phyloP scores from a whole-genome alignment of 2,888 invertebrate genomes.

The Sabatieria punctata region DNA sequence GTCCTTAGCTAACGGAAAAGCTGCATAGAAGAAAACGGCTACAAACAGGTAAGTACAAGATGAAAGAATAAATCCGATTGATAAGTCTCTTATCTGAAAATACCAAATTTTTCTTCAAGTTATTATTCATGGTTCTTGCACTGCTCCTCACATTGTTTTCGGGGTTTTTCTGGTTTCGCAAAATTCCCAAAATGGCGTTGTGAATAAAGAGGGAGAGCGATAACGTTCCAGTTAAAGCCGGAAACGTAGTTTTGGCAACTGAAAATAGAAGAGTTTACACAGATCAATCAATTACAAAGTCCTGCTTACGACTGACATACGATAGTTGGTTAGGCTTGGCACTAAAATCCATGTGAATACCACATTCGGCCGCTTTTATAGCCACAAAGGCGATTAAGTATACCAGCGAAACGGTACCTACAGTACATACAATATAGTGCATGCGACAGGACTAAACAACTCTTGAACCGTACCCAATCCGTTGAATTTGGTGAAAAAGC shows the following conservation, averaged over 20 bases:
- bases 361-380: slow-evolving; percentile 56
- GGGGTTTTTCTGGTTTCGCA: slow-evolving; percentile 61
- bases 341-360: slow-evolving; percentile 47
- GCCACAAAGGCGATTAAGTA: slow-evolving; percentile 60
- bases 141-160: slow-evolving; percentile 65
- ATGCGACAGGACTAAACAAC: not conserved
- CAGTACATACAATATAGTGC: slow-evolving; percentile 19
- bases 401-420: slow-evolving; percentile 63
- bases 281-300: slow-evolving; percentile 6
- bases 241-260: slow-evolving; percentile 38
- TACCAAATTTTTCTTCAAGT: slow-evolving; percentile 1
- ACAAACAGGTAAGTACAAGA: not conserved
- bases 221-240: slow-evolving; percentile 40
- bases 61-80: not conserved
- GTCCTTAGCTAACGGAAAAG: slow-evolving; percentile 1
- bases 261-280: slow-evolving; percentile 21
- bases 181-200: slow-evolving; percentile 69
- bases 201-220: slow-evolving; percentile 78
- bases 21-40: not conserved
- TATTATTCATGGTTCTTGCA: too few relatives aligned
- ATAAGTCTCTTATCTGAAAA: not conserved
- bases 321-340: slow-evolving; percentile 18
- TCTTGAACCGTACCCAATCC: slow-evolving; percentile 51
- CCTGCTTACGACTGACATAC: slow-evolving; percentile 37
- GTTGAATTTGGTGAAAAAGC: slow-evolving; percentile 81